Conservation (phyloP, 2,113 vertebrate species). For the Orientallactaga bullata region DNA sequence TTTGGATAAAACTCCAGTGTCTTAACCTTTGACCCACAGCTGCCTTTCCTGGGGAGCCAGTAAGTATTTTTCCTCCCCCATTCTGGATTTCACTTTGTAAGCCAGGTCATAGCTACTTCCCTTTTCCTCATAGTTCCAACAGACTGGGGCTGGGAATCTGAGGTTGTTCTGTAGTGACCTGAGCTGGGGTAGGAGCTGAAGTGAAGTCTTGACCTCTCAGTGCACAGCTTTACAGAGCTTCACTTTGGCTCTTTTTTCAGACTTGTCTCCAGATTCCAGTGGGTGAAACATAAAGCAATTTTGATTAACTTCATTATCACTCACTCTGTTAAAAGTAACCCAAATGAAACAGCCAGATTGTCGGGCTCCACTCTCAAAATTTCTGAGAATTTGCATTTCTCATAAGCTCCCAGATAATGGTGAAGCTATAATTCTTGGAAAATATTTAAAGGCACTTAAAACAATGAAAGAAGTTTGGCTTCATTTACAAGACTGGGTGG, state of each 20-base stretch:
- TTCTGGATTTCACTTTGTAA: background rate
- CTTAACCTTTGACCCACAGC: background rate
- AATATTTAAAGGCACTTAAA: background rate
- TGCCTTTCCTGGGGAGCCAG: background rate
- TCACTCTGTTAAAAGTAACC: background rate
- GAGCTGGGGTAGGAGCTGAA: background rate
- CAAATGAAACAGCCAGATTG: background rate
- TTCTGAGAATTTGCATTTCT: background rate
- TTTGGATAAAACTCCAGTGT: background rate
- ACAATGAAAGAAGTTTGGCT: background rate
- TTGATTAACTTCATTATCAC: background rate
- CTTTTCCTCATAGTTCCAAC: background rate
- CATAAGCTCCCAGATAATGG: background rate
- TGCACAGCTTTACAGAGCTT: background rate
- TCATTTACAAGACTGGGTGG: background rate
- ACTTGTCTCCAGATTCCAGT: background rate
- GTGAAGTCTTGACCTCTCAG: background rate
- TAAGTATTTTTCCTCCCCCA: background rate
- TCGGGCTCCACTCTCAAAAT: background rate
- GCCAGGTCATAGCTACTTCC: background rate
- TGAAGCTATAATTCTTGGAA: background rate
- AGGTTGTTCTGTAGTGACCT: background rate
- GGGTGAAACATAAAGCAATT: background rate
- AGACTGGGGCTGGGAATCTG: background rate
- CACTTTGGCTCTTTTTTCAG: background rate